Conservation (phyloP, 2,888 invertebrate species). For the Leptarthrus brevirostris region DNA sequence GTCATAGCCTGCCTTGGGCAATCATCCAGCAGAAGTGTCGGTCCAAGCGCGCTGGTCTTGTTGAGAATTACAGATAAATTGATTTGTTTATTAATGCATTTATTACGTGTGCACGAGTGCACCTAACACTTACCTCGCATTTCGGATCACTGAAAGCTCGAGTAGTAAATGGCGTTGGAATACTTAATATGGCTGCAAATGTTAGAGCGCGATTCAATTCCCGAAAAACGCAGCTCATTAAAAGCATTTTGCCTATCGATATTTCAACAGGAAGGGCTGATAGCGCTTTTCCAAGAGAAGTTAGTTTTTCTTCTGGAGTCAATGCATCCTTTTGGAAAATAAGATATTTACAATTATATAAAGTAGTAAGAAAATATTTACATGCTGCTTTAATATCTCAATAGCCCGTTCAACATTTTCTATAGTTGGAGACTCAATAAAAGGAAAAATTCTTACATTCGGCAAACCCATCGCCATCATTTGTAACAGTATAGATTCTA, state of each 20-base stretch:
- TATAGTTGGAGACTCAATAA: constrained; percentile 89
- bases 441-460: constrained; percentile 92
- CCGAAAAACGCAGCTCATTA: constrained; percentile 89
- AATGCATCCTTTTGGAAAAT: constrained; percentile 76
- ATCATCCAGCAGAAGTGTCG: too few relatives aligned
- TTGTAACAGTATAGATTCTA: constrained; percentile 89
- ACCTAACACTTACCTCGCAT: constrained; percentile 74
- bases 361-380: constrained; percentile 54
- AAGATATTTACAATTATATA: not conserved
- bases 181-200: constrained; percentile 90
- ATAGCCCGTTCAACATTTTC: constrained; percentile 89
- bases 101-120: too few relatives aligned
- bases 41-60: too few relatives aligned
- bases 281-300: constrained; percentile 86
- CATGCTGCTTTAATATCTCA: constrained; percentile 86
- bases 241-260: constrained; percentile 93
- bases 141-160: constrained; percentile 87
- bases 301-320: constrained; percentile 82
- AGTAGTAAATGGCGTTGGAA: constrained; percentile 93
- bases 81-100: too few relatives aligned
- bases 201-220: constrained; percentile 90
- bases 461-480: constrained; percentile 95
- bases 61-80: too few relatives aligned
- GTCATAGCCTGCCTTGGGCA: too few relatives aligned
- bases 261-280: constrained; percentile 94